These are phyloP conservation scores for Anguilla megastoma DNA, from an alignment of 2,797 vertebrate genomes.

Conservation along the genomic window DNA sequence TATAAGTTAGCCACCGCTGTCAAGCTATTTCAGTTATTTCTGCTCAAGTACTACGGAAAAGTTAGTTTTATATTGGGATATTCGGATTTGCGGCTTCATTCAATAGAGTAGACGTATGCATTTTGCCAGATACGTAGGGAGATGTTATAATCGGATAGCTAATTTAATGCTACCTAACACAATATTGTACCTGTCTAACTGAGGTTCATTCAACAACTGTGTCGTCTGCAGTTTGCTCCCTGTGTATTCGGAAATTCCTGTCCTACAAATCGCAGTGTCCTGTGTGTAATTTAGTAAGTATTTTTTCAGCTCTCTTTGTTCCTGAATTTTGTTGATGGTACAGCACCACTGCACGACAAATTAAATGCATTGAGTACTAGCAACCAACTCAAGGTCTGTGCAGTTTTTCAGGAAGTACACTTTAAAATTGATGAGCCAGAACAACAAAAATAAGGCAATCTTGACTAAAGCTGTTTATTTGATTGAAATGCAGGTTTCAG, in stretches of 20 bases:
- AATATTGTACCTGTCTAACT: neutral
- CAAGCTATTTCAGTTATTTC: too few relatives aligned
- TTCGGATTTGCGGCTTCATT: too few relatives aligned
- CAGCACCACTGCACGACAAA: neutral
- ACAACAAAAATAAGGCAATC: neutral
- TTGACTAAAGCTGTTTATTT: neutral
- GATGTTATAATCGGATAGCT: too few relatives aligned
- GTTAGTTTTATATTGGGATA: too few relatives aligned
- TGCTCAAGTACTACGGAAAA: too few relatives aligned
- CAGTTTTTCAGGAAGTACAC: neutral
- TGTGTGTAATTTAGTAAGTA: slow-evolving; percentile 74
- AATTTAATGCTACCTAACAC: too few relatives aligned
- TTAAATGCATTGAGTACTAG: neutral
- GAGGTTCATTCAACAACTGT: neutral
- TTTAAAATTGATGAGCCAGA: neutral
- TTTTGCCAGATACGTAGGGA: too few relatives aligned
- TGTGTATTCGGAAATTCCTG: slow-evolving; percentile 78
- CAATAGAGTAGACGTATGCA: too few relatives aligned
- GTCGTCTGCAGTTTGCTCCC: slow-evolving; percentile 72
- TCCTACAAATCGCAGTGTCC: slow-evolving; percentile 81
- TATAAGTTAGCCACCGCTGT: too few relatives aligned
- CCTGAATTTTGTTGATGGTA: neutral
- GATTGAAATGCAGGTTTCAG: neutral
- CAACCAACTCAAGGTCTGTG: neutral
- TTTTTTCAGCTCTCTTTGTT: neutral